Evolutionary conservation across 2,113 vertebrate species (phyloP).

Genomic region (Promerops cafer): DNA sequence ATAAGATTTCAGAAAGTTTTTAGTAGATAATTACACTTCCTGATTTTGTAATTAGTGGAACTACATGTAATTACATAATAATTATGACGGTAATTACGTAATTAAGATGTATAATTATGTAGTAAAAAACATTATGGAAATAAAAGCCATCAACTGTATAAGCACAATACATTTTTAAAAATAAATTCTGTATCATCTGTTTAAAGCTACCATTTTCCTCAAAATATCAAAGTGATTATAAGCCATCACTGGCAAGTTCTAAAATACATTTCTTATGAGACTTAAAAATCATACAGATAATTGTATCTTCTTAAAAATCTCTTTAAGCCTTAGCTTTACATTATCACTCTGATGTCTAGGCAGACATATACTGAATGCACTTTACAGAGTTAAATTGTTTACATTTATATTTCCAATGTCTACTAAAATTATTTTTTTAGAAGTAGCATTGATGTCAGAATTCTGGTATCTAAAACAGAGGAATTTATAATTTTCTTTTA

Average conservation of each 20-base stretch:
- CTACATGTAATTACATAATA: constrained; percentile 85
- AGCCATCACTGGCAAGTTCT: constrained; percentile 70
- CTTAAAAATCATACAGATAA: constrained; percentile 61
- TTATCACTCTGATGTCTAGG: background rate
- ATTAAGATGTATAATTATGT: constrained; percentile 87
- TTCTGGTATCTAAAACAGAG: background rate
- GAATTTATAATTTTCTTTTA: background rate
- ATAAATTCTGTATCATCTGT: constrained; percentile 76
- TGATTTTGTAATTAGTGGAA: constrained; percentile 86
- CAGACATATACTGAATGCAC: background rate
- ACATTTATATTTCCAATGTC: background rate
- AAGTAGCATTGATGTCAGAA: background rate
- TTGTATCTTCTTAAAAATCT: constrained; percentile 38
- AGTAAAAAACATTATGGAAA: constrained; percentile 86
- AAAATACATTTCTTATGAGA: constrained; percentile 66
- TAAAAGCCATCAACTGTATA: constrained; percentile 82
- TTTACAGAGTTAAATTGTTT: constrained; percentile 7
- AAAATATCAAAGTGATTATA: constrained; percentile 77
- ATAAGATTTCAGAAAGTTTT: constrained; percentile 82
- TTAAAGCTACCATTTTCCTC: constrained; percentile 76
- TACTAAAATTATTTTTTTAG: background rate
- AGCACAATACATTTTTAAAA: constrained; percentile 83
- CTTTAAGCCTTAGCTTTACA: constrained; percentile 8
- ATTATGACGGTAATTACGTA: constrained; percentile 85
- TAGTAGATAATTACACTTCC: constrained; percentile 84